Percentiles rank a stretch among this genome's conserved stretches.
Evolutionary conservation across 2,797 vertebrate genomes (phyloP).

Genomic region (Betta splendens): DNA sequence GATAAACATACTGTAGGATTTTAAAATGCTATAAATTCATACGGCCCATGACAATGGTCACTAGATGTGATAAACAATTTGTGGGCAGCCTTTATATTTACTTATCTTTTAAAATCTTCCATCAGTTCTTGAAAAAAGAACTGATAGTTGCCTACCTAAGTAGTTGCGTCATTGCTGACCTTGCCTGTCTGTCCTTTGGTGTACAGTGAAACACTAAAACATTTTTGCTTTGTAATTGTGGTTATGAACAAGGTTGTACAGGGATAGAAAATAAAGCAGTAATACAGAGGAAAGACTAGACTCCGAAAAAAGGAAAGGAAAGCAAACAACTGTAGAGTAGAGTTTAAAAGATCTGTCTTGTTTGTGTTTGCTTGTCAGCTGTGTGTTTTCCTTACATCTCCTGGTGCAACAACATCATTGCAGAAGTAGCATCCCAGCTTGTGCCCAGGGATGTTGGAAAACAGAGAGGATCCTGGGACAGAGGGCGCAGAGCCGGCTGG

Average conservation of each 20-base stretch:
- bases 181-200: not conserved
- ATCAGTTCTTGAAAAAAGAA: too few species aligned
- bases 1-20: not conserved
- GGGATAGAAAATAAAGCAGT: not conserved
- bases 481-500: constrained; percentile 67
- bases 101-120: not conserved
- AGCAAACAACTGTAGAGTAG: not conserved
- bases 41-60: too few species aligned
- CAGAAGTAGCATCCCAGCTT: constrained; percentile 99
- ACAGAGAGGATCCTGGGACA: constrained; percentile 88
- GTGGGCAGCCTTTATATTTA: too few species aligned
- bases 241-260: not conserved
- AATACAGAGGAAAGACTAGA: not conserved
- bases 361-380: constrained; percentile 7
- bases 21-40: not conserved
- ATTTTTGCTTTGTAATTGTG: not conserved
- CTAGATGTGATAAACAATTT: too few species aligned
- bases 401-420: constrained; percentile 97
- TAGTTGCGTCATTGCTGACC: not conserved
- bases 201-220: not conserved
- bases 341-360: not conserved
- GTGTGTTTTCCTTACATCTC: constrained; percentile 87
- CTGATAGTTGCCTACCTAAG: too few species aligned
- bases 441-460: constrained; percentile 98
- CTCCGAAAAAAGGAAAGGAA: not conserved